Evolutionary conservation across 2,888 invertebrate species (phyloP).

Genomic region (Ornithoptera alexandrae): DNA sequence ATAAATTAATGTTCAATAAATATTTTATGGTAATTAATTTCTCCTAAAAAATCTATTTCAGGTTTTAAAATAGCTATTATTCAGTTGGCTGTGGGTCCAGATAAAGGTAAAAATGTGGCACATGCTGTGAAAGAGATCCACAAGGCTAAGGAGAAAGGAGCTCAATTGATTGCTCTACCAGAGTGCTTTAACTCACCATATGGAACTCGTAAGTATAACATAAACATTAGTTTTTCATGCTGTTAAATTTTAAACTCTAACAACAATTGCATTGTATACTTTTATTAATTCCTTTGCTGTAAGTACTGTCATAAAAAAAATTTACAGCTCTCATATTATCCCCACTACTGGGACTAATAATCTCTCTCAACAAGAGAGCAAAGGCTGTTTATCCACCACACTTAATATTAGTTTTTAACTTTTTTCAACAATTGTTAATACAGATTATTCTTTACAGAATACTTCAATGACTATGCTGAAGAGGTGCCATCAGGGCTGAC

Average conservation of each 20-base stretch:
- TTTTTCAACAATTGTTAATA: not conserved
- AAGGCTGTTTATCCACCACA: no score
- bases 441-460: slow-evolving; percentile 62
- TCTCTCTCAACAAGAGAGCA: no score
- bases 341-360: no score
- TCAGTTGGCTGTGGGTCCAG: slow-evolving; percentile 88
- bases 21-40: no score
- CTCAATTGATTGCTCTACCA: slow-evolving; percentile 82
- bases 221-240: no score
- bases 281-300: no score
- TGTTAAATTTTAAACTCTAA: no score
- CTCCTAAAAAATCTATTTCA: slow-evolving; percentile 44
- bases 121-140: slow-evolving; percentile 86
- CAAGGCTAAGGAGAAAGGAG: slow-evolving; percentile 83
- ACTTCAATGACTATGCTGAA: slow-evolving; percentile 93
- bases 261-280: no score
- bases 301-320: no score
- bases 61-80: slow-evolving; percentile 87
- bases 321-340: no score
- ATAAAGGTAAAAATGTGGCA: slow-evolving; percentile 87
- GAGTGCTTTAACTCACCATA: slow-evolving; percentile 98
- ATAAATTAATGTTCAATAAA: no score
- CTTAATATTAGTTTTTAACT: no score
- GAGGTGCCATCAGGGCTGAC: slow-evolving; percentile 89
- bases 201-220: slow-evolving; percentile 84